Percentiles rank a stretch among this genome's conserved stretches.
Conservation (phyloP, 2,888 invertebrate genomes). For the Chalcosyrphus nemorum region DNA sequence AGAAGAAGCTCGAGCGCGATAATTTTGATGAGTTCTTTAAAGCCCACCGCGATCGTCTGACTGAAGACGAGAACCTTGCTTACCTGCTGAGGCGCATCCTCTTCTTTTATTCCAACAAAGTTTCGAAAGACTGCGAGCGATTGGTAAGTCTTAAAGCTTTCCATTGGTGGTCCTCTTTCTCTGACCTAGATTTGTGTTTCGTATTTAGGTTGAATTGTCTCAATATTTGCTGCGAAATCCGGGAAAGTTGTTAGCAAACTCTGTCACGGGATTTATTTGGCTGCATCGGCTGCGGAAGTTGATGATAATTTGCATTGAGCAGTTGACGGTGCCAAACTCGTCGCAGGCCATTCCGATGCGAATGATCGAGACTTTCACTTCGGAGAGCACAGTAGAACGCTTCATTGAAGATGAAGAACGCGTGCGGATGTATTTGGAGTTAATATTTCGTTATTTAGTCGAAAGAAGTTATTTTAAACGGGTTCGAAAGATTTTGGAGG, state of each 20-base stretch:
- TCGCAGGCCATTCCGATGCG: conserved; percentile 88
- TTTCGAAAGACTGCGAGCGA: conserved; percentile 85
- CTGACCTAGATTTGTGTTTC: conserved; percentile 12
- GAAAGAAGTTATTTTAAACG: conserved; percentile 86
- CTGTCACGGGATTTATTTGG: conserved; percentile 79
- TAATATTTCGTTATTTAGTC: conserved; percentile 80
- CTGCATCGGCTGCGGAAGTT: conserved; percentile 80
- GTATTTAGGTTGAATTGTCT: conserved; percentile 81
- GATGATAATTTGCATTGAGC: conserved; percentile 80
- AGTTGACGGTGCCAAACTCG: conserved; percentile 78
- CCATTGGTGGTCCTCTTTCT: too few relatives aligned
- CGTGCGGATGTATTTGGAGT: conserved; percentile 78
- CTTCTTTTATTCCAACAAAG: conserved; percentile 87
- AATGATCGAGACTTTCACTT: conserved; percentile 90
- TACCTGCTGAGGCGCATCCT: conserved; percentile 86
- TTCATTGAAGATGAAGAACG: conserved; percentile 78
- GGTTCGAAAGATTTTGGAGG: conserved; percentile 87
- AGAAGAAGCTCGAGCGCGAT: conserved; percentile 86
- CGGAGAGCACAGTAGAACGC: conserved; percentile 81
- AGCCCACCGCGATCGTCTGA: conserved; percentile 82
- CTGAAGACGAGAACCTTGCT: conserved; percentile 81
- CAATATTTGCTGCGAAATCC: conserved; percentile 80
- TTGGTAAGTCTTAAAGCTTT: conserved; percentile 83
- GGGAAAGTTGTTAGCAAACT: conserved; percentile 78
- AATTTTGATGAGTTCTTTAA: conserved; percentile 87